Evolutionary conservation across 2,113 vertebrate genomes (phyloP), one percentile per base, ranked within the genome.

Genomic region (Balaenoptera acutorostrata): DNA sequence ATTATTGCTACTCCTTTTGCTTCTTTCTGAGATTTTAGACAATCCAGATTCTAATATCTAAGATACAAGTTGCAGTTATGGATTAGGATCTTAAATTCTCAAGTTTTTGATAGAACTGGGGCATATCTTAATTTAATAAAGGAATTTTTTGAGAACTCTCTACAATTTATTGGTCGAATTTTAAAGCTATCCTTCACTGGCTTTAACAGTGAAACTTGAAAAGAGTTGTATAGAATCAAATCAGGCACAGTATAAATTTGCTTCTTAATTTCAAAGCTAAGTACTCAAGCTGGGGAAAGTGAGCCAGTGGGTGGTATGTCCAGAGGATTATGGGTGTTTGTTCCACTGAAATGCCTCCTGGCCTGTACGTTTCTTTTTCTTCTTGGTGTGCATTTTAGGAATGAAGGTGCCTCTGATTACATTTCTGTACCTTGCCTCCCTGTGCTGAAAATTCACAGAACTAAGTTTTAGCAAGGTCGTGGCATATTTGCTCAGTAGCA

Each of bases 401-500:
- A 69, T 78, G 61, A 1, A 95, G 57, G 39, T 89, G 25, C 93
- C 14, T 69, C 69, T 57, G 44, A 63, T 78, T 39, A 64, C 71
- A 0, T 82, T 1, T 8, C 36, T 82, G 9, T 66, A 68, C 66
- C 44, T 89, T 85, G 0, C 59, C 41, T 81, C 81, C 77, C 17
- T 77, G 29, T 94, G 12, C 92, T 96, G n/a, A 95, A 87, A 66
- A 44, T 21, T 57, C 96, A 52, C 95, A 95, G 78, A 97, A 72
- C 90, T 98, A 93, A 66, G 36, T 96, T 97, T 95, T 97, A 97
- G 96, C 95, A 90, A 69, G 96, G 89, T 96, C 59, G 7, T 52
- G 39, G 15, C 72, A 33, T 95, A 86, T 91, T 80, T 92, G 96
- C 94, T 96, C 96, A 92, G 97, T 98, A 98, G 98, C 98, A 93